These are phyloP conservation scores for Marasmarcha lunaedactyla DNA, from an alignment of 2,888 invertebrate species.

Conservation along the genomic window DNA sequence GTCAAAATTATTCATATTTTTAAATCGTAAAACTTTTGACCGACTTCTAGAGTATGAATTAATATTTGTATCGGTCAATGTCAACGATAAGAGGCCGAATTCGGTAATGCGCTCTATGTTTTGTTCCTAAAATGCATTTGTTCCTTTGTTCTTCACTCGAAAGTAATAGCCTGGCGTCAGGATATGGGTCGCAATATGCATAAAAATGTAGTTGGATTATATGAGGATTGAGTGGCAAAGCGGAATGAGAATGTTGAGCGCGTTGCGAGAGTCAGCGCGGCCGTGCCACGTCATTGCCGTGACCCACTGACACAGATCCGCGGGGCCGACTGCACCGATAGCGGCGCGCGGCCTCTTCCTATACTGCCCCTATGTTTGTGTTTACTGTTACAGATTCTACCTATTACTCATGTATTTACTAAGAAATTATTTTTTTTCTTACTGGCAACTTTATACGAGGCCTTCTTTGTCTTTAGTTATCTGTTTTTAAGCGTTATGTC, in stretches of 20 bases:
- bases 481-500: no score
- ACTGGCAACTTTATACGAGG: no score
- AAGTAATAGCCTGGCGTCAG: no score
- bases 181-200: no score
- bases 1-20: neutral
- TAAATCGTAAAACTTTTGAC: neutral
- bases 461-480: no score
- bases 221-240: constrained; percentile 32
- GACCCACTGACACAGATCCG: constrained; percentile 78
- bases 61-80: constrained; percentile 47
- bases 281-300: constrained; percentile 74
- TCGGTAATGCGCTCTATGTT: neutral
- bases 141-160: no score
- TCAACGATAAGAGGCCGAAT: constrained; percentile 25
- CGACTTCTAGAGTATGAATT: constrained; percentile 34
- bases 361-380: constrained; percentile 34
- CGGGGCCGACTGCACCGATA: constrained; percentile 70
- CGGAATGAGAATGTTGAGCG: constrained; percentile 69
- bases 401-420: constrained; percentile 10
- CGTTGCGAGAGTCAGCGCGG: constrained; percentile 47
- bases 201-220: no score
- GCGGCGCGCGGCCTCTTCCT: constrained; percentile 59
- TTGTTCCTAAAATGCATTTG: no score
- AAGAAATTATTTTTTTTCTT: neutral
- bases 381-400: constrained; percentile 17